Base-by-base conservation (phyloP, 2,797 vertebrate genomes). In the Ciconia nigra region DNA sequence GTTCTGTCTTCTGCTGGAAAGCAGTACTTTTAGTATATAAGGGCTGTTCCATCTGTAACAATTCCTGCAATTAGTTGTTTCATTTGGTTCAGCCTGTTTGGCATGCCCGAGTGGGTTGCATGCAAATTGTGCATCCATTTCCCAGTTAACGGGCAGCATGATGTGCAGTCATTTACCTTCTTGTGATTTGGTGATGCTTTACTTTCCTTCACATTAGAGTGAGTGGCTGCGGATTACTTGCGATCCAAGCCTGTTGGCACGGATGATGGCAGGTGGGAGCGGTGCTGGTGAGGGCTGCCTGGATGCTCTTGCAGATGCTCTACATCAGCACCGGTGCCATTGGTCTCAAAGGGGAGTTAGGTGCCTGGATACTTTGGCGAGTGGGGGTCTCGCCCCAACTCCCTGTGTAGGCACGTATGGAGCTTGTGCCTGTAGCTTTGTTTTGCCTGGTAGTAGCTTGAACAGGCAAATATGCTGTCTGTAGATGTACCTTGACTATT, bases 81-180 rank as follows among this genome's bases (percentile, higher is more conserved):
- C 10, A 18, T 72, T 59, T 86, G 49, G 13, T 57, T 70, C 55
- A 76, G 51, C 51, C 29, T 62, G 33, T 87, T 73, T 47, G 70
- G 13, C 37, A 4, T 19, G 26, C 33, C 51, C 2, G 3, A 39
- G 33, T 31, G 31, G 51, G 20, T 42, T 44, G 26, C 42, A 13
- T 20, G 12, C n/a, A 37, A 67, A 31, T 26, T 70, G 4, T 11
- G 17, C 2, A 0, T 18, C 46, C 1, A 0, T 55, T 76, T 59
- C 37, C 42, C 49, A 17, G 22, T 52, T 52, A 71, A 31, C 0
- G 1, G 49, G 41, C 66, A 39, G 41, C 6, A 1, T 3, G 11
- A 39, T 35, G 16, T 18, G 16, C 44, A 13, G 21, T 49, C 18
- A 3, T 55, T 80, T 70, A 67, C 35, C 18, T 62, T 33, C 39